These are phyloP conservation scores for Carassius auratus DNA, from an alignment of 2,113 vertebrate species.

Conservation along the genomic window DNA sequence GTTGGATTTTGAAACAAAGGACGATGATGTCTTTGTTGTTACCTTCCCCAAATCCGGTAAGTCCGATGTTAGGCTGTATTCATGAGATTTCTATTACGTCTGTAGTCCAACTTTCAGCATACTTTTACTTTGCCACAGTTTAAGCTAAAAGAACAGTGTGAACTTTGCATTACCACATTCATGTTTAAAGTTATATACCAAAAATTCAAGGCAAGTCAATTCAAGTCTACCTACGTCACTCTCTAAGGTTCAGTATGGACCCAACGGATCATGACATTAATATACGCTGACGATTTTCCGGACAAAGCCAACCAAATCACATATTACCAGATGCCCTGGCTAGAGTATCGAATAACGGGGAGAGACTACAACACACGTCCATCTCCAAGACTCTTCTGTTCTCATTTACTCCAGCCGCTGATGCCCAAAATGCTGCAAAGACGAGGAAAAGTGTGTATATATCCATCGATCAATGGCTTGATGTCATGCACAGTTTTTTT, in stretches of 20 bases:
- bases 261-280: constrained; percentile 54
- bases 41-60: constrained; percentile 73
- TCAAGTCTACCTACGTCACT: background rate
- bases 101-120: background rate
- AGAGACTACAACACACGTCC: constrained; percentile 25
- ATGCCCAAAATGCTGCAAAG: background rate
- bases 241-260: constrained; percentile 59
- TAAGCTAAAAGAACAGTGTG: background rate
- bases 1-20: constrained; percentile 67
- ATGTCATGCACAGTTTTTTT: background rate
- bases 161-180: background rate
- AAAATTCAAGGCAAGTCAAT: too few species aligned
- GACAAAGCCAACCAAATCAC: constrained; percentile 6
- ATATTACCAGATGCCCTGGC: constrained; percentile 55
- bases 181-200: background rate
- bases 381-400: constrained; percentile 59
- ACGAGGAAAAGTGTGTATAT: background rate
- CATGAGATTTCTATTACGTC: background rate
- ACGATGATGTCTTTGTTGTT: constrained; percentile 65
- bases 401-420: constrained; percentile 41
- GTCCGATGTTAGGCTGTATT: background rate
- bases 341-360: constrained; percentile 35
- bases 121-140: background rate
- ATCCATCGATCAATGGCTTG: background rate
- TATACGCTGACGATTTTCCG: constrained; percentile 53